phyloP scores from a whole-genome alignment of 2,797 vertebrate species.

The Malurus leucopterus region DNA sequence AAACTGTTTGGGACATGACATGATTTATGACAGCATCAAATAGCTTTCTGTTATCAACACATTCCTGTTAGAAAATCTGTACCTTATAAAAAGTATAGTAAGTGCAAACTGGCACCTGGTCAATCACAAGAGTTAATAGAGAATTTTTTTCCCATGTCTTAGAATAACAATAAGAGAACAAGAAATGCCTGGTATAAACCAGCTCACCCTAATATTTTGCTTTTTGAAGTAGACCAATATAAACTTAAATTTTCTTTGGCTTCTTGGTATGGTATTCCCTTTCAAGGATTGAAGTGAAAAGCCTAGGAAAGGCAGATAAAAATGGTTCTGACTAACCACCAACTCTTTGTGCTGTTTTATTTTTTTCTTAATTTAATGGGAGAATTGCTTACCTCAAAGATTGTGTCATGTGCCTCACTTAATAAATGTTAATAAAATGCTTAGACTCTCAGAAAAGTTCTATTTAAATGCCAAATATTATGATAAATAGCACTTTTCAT shows the following conservation, averaged over 20 bases:
- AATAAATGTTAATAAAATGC: conserved; percentile 29
- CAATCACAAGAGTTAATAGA: background rate
- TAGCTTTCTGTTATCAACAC: background rate
- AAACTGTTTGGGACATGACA: background rate
- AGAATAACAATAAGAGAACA: background rate
- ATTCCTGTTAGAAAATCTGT: background rate
- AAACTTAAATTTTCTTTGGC: background rate
- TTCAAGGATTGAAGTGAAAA: background rate
- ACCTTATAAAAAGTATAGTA: background rate
- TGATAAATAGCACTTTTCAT: conserved; percentile 27
- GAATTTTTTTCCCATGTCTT: background rate
- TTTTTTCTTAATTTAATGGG: background rate
- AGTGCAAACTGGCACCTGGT: background rate
- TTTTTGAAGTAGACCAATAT: background rate
- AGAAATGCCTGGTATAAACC: background rate
- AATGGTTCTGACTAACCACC: background rate
- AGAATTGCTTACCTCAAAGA: background rate
- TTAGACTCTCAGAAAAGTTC: background rate
- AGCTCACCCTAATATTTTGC: background rate
- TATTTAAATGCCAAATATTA: conserved; percentile 11
- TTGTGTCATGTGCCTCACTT: background rate
- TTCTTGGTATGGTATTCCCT: background rate
- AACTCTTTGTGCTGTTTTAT: background rate
- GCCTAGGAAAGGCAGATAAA: background rate
- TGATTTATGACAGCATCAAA: background rate